phyloP scores from a whole-genome alignment of 1,140 invertebrate species.

The Tetramorium simillimum region DNA sequence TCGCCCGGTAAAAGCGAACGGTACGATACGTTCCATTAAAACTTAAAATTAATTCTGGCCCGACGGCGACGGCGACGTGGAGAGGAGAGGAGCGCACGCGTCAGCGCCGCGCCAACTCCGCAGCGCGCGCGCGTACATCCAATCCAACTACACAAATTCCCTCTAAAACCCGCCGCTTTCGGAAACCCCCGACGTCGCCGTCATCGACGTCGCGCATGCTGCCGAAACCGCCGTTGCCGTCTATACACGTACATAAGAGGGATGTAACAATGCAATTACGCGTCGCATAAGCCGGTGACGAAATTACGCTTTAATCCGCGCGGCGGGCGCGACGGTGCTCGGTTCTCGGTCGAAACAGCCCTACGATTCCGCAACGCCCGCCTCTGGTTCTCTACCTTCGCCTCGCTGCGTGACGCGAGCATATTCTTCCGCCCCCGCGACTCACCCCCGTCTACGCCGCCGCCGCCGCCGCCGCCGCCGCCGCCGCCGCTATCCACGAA shows the following conservation, averaged over 20 bases:
- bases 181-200: conserved; percentile 51
- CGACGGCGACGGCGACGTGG: conserved; percentile 58
- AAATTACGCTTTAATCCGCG: conserved; percentile 84
- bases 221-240: conserved; percentile 44
- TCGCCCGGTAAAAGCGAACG: conserved; percentile 77
- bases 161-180: conserved; percentile 75
- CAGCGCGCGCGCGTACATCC: conserved; percentile 63
- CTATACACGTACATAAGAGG: conserved; percentile 76
- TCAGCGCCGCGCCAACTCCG: conserved; percentile 78
- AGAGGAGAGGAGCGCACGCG: conserved; percentile 39
- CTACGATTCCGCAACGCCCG: conserved; percentile 8
- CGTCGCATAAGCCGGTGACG: conserved; percentile 82
- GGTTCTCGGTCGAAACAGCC: conserved; percentile 39
- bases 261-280: conserved; percentile 84
- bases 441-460: background rate
- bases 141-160: conserved; percentile 83
- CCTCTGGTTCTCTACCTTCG: background rate
- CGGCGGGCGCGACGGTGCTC: conserved; percentile 49
- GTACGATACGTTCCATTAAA: conserved; percentile 80
- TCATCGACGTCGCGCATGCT: conserved; percentile 32
- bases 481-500: conserved; percentile 48
- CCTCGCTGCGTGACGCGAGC: background rate
- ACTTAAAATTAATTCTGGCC: conserved; percentile 83
- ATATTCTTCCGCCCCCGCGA: conserved; percentile 28
- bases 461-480: background rate